These are phyloP conservation scores for Spizella passerina DNA, from an alignment of 2,797 vertebrate genomes.

Conservation along the genomic window DNA sequence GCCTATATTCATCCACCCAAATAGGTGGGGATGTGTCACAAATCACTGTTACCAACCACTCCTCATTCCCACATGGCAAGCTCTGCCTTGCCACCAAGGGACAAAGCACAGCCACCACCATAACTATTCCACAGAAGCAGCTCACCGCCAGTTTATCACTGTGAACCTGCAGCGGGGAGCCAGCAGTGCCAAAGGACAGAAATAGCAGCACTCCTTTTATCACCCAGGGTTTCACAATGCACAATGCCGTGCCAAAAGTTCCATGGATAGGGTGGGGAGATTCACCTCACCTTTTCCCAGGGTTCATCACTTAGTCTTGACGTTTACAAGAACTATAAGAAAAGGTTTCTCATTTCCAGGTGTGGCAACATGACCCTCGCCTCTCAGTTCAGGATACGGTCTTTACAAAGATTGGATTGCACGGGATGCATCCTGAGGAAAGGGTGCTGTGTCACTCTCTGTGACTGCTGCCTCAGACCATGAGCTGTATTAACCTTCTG, in stretches of 20 bases:
- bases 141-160: not conserved
- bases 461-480: not conserved
- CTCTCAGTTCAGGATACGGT: constrained; percentile 16
- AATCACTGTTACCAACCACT: not conserved
- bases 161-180: not conserved
- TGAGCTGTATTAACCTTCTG: not conserved
- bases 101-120: accelerated
- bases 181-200: not conserved
- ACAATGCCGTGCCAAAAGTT: constrained; percentile 39
- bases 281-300: constrained; percentile 5
- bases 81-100: not conserved
- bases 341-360: constrained; percentile 50
- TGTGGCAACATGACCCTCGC: not conserved
- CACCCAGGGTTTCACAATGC: not conserved
- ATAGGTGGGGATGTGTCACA: not conserved
- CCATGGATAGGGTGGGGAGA: not conserved
- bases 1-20: not conserved
- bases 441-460: constrained; percentile 45
- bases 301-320: constrained; percentile 45
- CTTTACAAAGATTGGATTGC: constrained; percentile 47
- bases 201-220: constrained; percentile 12
- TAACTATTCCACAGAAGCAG: accelerated
- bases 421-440: constrained; percentile 71
- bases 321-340: constrained; percentile 32
- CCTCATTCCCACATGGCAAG: accelerated